phyloP scores from a whole-genome alignment of 2,797 vertebrate species.

The Microctenopoma steveboyesi region DNA sequence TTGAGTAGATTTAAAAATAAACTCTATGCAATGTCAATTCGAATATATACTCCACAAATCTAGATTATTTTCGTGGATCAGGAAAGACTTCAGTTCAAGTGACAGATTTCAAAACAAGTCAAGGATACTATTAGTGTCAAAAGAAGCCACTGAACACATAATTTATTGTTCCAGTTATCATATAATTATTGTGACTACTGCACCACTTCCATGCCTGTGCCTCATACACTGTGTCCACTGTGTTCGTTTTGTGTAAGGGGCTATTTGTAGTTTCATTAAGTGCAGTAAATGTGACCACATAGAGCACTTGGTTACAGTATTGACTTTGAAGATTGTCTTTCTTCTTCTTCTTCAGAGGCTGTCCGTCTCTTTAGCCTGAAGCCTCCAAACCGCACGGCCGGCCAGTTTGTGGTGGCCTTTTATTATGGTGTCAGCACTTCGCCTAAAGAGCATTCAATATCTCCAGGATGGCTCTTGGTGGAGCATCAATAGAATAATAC shows the following conservation, averaged over 20 bases:
- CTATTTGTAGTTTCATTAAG: slow-evolving; percentile 73
- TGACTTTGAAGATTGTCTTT: slow-evolving; percentile 78
- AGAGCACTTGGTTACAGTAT: slow-evolving; percentile 69
- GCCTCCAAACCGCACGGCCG: slow-evolving; percentile 69
- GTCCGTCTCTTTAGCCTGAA: slow-evolving; percentile 69
- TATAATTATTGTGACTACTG: slow-evolving; percentile 59
- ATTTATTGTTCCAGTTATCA: slow-evolving; percentile 57
- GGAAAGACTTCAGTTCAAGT: slow-evolving; percentile 63
- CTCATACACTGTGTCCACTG: slow-evolving; percentile 33
- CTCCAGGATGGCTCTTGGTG: slow-evolving; percentile 72
- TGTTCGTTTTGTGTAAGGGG: slow-evolving; percentile 51
- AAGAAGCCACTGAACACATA: slow-evolving; percentile 47
- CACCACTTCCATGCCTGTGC: slow-evolving; percentile 28
- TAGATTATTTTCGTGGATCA: slow-evolving; percentile 45
- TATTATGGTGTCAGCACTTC: slow-evolving; percentile 87
- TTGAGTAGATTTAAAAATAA: slow-evolving; percentile 80
- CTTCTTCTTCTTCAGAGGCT: slow-evolving; percentile 68
- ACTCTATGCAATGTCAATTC: slow-evolving; percentile 73
- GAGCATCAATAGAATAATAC: slow-evolving; percentile 82
- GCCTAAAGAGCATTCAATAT: slow-evolving; percentile 85
- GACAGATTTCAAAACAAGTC: slow-evolving; percentile 73
- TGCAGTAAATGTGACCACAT: slow-evolving; percentile 68
- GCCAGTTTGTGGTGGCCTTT: slow-evolving; percentile 73
- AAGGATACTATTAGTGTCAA: slow-evolving; percentile 55
- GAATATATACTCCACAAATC: slow-evolving; percentile 64